These are phyloP conservation scores for Perodicticus potto DNA, from an alignment of 2,797 vertebrate genomes.

Conservation along the genomic window DNA sequence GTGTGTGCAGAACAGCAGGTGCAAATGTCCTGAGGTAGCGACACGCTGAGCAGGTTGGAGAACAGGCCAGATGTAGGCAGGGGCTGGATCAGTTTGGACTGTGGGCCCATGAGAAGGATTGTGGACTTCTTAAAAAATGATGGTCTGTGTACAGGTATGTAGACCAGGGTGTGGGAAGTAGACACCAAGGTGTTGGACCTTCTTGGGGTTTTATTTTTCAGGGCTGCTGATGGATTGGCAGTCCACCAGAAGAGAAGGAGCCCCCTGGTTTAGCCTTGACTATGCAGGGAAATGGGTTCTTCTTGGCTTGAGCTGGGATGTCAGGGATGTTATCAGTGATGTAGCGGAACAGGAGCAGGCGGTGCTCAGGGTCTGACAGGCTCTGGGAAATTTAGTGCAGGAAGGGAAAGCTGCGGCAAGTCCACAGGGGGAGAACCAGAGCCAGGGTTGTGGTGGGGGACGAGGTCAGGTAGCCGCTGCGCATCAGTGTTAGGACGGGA, in stretches of 20 bases:
- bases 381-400: neutral
- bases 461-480: too few relatives aligned
- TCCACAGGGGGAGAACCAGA: fast-evolving
- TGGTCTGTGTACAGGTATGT: fast-evolving
- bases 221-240: neutral
- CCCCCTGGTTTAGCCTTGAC: neutral
- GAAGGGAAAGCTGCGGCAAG: neutral
- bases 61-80: neutral
- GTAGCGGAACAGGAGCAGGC: neutral
- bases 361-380: neutral
- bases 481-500: neutral
- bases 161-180: too few relatives aligned
- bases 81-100: neutral
- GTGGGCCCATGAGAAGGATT: neutral
- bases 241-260: fast-evolving
- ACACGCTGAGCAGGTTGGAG: neutral
- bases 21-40: neutral
- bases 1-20: neutral
- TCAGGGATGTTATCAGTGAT: neutral
- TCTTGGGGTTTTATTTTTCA: neutral
- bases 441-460: neutral
- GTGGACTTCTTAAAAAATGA: neutral
- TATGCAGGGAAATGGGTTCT: neutral
- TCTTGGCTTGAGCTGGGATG: too few relatives aligned
- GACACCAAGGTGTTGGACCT: neutral